Evolutionary conservation across 1,140 invertebrate genomes (phyloP).

Genomic region (Drosophila sp.): DNA sequence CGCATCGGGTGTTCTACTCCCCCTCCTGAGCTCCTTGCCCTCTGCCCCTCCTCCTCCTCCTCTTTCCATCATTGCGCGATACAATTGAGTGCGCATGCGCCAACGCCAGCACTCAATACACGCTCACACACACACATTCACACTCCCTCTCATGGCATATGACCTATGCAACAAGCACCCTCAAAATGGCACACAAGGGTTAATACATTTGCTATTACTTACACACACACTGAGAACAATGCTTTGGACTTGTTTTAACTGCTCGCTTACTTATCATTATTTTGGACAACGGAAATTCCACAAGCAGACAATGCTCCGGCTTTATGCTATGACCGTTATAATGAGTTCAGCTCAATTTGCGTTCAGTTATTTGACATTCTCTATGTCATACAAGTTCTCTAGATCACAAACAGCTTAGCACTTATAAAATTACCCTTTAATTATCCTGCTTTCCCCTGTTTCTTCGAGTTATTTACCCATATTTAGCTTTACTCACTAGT

Average conservation of each 20-base stretch:
- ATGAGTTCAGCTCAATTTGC: conserved; percentile 37
- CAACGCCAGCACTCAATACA: conserved; percentile 49
- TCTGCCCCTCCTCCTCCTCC: background rate
- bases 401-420: background rate
- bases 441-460: background rate
- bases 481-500: no score
- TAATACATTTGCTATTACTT: conserved; percentile 52
- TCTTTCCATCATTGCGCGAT: conserved; percentile 30
- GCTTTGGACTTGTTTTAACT: conserved; percentile 47
- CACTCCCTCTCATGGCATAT: conserved; percentile 14
- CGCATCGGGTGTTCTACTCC: conserved; percentile 65
- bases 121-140: conserved; percentile 3
- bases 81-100: conserved; percentile 70
- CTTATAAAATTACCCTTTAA: background rate
- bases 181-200: conserved; percentile 53
- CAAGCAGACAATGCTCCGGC: conserved; percentile 40
- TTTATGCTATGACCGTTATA: conserved; percentile 46
- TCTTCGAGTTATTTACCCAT: no score
- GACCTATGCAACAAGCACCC: conserved; percentile 37
- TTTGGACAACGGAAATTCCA: conserved; percentile 56
- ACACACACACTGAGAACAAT: conserved; percentile 21
- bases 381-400: background rate
- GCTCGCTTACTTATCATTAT: conserved; percentile 47
- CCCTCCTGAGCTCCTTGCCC: background rate
- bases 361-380: conserved; percentile 4